A percentile compares a stretch with the other conserved stretches of the same genome.
Conservation (phyloP, 1,140 invertebrate species). For the Leptoteleia sp. region DNA sequence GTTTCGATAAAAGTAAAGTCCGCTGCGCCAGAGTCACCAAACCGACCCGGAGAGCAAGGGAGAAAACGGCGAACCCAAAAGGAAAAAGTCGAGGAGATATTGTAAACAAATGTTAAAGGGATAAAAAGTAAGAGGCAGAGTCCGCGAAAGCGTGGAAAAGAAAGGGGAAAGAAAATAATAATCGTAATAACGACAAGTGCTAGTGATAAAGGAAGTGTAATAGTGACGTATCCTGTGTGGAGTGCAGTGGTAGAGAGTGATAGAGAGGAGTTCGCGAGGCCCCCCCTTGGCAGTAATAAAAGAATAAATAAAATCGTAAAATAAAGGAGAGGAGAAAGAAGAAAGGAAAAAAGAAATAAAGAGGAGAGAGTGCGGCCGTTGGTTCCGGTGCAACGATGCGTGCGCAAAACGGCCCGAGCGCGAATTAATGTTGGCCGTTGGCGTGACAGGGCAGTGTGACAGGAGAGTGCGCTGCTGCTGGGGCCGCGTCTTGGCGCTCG, state of each 20-base stretch:
- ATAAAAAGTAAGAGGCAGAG: no score
- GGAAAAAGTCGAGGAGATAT: no score
- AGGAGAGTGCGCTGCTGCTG: slow-evolving; percentile 42
- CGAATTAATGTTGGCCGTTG: slow-evolving; percentile 56
- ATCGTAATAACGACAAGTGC: slow-evolving; percentile 13
- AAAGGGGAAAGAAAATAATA: background rate
- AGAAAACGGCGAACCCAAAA: no score
- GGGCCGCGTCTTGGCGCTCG: slow-evolving; percentile 28
- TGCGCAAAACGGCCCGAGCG: slow-evolving; percentile 35
- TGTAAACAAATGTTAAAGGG: no score
- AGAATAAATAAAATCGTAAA: background rate
- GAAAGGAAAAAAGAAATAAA: no score
- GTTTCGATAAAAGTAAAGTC: no score
- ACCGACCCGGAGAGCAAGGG: background rate
- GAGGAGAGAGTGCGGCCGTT: background rate
- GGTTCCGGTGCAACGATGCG: slow-evolving; percentile 30
- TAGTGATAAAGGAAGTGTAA: slow-evolving; percentile 29
- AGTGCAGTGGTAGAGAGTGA: slow-evolving; percentile 8
- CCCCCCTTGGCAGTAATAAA: background rate
- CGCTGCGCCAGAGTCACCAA: no score
- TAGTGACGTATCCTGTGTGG: slow-evolving; percentile 41
- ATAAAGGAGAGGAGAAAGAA: no score
- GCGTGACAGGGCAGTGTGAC: slow-evolving; percentile 20
- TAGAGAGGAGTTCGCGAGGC: background rate
- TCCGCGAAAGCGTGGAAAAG: background rate